A percentile compares a stretch with the other conserved stretches of the same genome.
These are phyloP conservation scores for Mythimna pallens DNA, from an alignment of 2,888 invertebrate genomes.

Conservation along the genomic window DNA sequence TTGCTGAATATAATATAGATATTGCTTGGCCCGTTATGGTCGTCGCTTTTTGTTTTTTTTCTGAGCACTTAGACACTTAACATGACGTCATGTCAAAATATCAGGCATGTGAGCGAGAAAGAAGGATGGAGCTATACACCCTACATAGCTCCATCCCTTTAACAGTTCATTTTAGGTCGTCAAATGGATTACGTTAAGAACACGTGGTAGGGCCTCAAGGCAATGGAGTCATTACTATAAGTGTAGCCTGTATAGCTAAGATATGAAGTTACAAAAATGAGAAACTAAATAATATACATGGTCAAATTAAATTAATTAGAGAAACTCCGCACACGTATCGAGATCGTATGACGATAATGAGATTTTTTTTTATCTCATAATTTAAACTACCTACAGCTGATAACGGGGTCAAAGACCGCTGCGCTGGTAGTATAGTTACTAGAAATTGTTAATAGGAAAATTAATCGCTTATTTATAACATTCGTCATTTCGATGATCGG, in stretches of 20 bases:
- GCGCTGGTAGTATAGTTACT: neutral
- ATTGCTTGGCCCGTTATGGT: neutral
- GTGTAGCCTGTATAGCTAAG: too few species aligned
- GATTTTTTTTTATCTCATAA: neutral
- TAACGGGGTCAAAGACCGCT: neutral
- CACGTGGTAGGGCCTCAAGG: too few species aligned
- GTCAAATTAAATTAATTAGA: neutral
- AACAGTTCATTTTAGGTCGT: too few species aligned
- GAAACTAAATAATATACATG: neutral
- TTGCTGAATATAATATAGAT: conserved; percentile 21
- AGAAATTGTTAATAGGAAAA: neutral
- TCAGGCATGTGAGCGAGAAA: too few species aligned
- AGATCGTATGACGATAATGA: neutral
- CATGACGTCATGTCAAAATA: too few species aligned
- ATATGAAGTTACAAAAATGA: neutral
- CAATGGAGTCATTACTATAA: too few species aligned
- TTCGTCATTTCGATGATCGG: neutral
- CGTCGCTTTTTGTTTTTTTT: neutral
- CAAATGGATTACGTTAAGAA: too few species aligned
- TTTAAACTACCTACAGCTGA: conserved; percentile 3
- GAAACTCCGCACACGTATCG: neutral
- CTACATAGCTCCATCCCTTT: too few species aligned
- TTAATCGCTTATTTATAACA: neutral
- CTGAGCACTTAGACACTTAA: neutral
- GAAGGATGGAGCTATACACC: too few species aligned